phyloP scores from a whole-genome alignment of 2,113 vertebrate species.

The Semnopithecus entellus region DNA sequence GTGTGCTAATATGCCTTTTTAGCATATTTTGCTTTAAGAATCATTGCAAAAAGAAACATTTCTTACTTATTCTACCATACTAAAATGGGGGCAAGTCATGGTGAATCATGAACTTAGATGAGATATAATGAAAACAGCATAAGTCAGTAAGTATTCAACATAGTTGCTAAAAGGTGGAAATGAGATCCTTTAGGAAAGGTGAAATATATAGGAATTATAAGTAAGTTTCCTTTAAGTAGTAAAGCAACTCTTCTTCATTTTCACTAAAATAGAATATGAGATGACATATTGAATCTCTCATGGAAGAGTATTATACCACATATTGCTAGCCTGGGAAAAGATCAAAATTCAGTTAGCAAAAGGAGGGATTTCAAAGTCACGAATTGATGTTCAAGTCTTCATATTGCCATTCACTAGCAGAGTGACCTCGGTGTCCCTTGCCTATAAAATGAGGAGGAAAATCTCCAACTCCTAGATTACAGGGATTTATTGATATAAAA shows the following conservation, averaged over 20 bases:
- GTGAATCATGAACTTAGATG: not conserved
- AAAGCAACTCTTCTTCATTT: conserved; percentile 16
- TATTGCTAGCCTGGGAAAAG: too few species aligned
- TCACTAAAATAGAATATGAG: not conserved
- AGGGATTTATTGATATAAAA: not conserved
- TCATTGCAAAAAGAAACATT: not conserved
- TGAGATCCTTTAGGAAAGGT: not conserved
- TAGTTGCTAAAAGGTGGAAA: not conserved
- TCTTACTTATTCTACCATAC: not conserved
- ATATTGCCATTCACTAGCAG: not conserved
- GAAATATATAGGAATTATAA: not conserved
- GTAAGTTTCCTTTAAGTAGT: not conserved
- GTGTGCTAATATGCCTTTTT: not conserved
- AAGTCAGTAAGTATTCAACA: conserved; percentile 23
- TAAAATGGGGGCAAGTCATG: not conserved
- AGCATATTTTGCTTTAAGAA: conserved; percentile 7
- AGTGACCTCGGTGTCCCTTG: not conserved
- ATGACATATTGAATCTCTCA: not conserved
- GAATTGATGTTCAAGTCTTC: not conserved
- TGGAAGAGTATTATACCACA: too few species aligned
- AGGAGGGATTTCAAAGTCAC: not conserved
- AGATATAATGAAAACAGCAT: conserved; percentile 20
- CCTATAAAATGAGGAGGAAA: not conserved
- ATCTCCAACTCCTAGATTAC: not conserved
- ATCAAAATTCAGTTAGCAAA: not conserved